Percentiles rank a stretch among this genome's conserved stretches.
Conservation (phyloP, 2,113 vertebrate genomes). For the Oryzias curvinotus region DNA sequence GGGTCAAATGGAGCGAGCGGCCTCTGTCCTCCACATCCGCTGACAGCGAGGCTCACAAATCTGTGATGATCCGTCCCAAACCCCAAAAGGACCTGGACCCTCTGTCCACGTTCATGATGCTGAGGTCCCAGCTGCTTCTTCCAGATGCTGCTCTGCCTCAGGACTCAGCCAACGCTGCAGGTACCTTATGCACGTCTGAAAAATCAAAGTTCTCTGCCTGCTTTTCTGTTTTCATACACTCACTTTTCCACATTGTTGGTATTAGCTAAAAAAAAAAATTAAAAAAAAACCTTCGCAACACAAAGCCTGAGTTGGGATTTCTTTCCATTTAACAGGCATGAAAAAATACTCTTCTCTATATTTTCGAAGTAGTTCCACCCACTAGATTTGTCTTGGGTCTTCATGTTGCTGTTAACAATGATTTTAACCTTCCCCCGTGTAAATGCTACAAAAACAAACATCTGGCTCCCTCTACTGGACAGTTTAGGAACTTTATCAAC, state of each 20-base stretch:
- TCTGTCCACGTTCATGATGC: conserved; percentile 62
- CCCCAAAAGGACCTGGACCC: conserved; percentile 44
- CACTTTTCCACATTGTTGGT: not conserved
- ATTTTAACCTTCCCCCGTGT: too few relatives aligned
- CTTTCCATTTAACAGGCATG: too few relatives aligned
- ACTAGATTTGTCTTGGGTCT: too few relatives aligned
- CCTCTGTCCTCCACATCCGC: not conserved
- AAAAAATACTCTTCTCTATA: too few relatives aligned
- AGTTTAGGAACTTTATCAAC: too few relatives aligned
- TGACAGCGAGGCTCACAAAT: conserved; percentile 2
- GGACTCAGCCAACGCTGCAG: conserved; percentile 25
- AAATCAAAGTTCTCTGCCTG: not conserved
- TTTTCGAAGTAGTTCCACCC: too few relatives aligned
- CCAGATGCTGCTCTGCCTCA: not conserved
- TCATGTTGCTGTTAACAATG: too few relatives aligned
- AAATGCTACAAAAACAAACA: too few relatives aligned
- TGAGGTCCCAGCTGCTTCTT: conserved; percentile 51
- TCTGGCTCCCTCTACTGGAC: too few relatives aligned
- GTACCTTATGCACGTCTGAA: conserved; percentile 18
- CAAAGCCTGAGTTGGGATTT: too few relatives aligned
- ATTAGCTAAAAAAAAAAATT: not conserved
- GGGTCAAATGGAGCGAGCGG: not conserved
- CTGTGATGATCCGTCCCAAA: not conserved
- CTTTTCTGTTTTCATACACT: not conserved
- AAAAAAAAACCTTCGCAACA: too few relatives aligned